Base-by-base conservation (phyloP, 2,113 vertebrate species). In the Trematomus loennbergii region DNA sequence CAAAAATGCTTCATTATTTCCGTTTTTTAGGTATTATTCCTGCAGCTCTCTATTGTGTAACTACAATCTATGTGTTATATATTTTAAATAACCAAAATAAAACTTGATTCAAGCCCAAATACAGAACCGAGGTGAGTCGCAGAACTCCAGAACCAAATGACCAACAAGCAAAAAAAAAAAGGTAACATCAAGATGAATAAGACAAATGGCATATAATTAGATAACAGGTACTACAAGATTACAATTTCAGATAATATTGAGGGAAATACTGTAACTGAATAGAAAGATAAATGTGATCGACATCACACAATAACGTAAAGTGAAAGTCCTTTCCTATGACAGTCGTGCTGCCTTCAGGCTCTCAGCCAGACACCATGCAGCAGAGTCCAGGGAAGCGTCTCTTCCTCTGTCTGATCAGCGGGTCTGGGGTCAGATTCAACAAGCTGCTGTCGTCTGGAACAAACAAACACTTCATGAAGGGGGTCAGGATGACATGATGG, bases 381-480 rank as follows among this genome's bases (percentile, higher is more conserved):
- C 97, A 99, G 62, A 99, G 95, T 89, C 97, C 97, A 62, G 98
- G 97, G 93, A 99, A 97, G 78, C 97, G 95, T 91, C 97, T 93
- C 96, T 98, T 99, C 93, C 96, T 95, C 95, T 97, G 96, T 90
- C 96, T 93, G 87, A 97, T 92, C 83, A 97, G 91, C 4, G 97
- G 98, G 48, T 96, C 96, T 0, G 97, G 96, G 87, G 97, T 97
- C 93, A 99, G 93, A 84, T 99, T 98, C 89, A 99, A 95, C 91
- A 99, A 96, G 93, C 97, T 99, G 95, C 98, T 99, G 93, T 98
- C 98, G 93, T 99, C 98, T 99, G 93, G 43, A 73, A 87, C 55
- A 78, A 72, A 73, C 55, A 68, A 52, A 69, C 43, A 70, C 17
- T 18, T 12, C 15, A 43, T 64, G 60, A 45, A 11, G 59, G 59